phyloP scores from a whole-genome alignment of 2,113 vertebrate species.

The Sakesphorus luctuosus region DNA sequence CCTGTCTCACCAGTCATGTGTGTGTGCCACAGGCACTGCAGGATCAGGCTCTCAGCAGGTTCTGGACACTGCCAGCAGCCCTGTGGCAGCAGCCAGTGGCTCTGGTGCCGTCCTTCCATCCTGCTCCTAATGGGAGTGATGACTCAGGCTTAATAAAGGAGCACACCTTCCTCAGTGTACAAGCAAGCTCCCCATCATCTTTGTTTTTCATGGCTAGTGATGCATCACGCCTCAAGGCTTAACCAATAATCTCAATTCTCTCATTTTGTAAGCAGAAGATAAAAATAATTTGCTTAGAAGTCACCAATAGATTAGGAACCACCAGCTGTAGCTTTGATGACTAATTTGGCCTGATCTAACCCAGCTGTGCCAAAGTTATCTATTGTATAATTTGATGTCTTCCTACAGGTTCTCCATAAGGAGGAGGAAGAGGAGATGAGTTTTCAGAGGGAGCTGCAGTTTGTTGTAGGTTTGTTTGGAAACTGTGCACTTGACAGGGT shows the following conservation, averaged over 20 bases:
- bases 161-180: neutral
- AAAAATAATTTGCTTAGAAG: slow-evolving; percentile 23
- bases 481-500: neutral
- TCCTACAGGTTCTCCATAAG: neutral
- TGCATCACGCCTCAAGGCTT: neutral
- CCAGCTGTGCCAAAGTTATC: neutral
- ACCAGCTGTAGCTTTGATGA: slow-evolving; percentile 33
- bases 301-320: slow-evolving; percentile 4
- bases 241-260: neutral
- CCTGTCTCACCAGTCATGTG: neutral
- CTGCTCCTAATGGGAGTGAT: neutral
- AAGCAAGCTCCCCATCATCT: neutral
- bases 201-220: neutral
- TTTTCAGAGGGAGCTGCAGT: neutral
- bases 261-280: slow-evolving; percentile 45
- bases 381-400: slow-evolving; percentile 10
- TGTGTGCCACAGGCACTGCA: neutral
- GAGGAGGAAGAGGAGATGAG: slow-evolving; percentile 3
- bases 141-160: neutral
- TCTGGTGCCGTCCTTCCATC: neutral
- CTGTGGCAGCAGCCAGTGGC: accelerated
- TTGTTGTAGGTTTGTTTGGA: slow-evolving; percentile 28
- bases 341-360: neutral
- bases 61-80: neutral
- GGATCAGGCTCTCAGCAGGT: neutral